Conservation (phyloP, 2,888 invertebrate species). For the Himalopsyche japonica region DNA sequence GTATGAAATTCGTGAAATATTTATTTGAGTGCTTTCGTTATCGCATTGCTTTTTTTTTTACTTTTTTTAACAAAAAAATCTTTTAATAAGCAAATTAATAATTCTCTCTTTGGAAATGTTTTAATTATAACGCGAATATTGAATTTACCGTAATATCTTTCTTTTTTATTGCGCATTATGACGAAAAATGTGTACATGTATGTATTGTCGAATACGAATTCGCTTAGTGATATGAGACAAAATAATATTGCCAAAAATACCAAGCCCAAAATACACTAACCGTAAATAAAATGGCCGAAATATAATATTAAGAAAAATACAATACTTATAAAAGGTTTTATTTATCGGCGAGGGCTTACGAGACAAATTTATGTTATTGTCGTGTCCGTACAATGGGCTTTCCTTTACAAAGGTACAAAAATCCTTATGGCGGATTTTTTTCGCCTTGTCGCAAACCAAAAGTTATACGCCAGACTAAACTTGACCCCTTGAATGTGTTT, state of each 20-base stretch:
- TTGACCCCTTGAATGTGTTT: constrained; percentile 4
- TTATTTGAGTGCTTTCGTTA: too few species aligned
- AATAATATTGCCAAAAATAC: background rate
- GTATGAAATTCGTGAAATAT: too few species aligned
- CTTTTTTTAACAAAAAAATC: too few species aligned
- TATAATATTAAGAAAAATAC: background rate
- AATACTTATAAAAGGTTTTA: background rate
- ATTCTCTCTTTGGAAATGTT: too few species aligned
- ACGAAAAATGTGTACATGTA: too few species aligned
- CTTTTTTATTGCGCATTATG: too few species aligned
- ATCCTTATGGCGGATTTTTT: constrained; percentile 1
- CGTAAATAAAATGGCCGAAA: background rate
- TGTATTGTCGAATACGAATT: too few species aligned
- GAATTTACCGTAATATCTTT: too few species aligned
- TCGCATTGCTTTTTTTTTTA: too few species aligned
- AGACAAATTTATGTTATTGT: background rate
- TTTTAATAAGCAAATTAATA: too few species aligned
- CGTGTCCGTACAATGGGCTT: background rate
- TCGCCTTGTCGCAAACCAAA: constrained; percentile 10
- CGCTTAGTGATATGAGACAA: background rate
- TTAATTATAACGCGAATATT: too few species aligned
- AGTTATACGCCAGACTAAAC: constrained; percentile 15
- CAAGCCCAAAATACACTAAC: background rate
- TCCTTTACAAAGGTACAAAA: constrained; percentile 1
- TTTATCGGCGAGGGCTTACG: background rate